Conservation (phyloP, 1,140 invertebrate genomes). For the Papilio dardanus region DNA sequence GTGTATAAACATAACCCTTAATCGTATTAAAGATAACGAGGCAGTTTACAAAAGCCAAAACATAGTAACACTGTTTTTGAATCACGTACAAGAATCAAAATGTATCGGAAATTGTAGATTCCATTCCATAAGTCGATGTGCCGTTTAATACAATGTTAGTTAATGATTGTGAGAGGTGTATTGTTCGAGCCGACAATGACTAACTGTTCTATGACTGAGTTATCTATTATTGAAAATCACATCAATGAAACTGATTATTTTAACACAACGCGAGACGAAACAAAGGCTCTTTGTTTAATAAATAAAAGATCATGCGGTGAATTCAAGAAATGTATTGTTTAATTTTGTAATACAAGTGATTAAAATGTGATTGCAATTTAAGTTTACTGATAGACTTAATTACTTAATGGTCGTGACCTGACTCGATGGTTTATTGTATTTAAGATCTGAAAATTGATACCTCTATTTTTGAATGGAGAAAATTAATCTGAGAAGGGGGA, state of each 20-base stretch:
- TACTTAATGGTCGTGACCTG: neutral
- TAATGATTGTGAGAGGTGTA: slow-evolving; percentile 45
- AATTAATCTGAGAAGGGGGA: neutral
- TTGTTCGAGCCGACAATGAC: slow-evolving; percentile 38
- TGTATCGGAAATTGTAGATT: slow-evolving; percentile 33
- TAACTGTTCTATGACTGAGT: slow-evolving; percentile 34
- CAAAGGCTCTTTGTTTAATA: slow-evolving; percentile 24
- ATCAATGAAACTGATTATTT: slow-evolving; percentile 36
- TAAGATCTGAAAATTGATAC: neutral
- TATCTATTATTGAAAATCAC: slow-evolving; percentile 37
- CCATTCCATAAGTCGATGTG: slow-evolving; percentile 22
- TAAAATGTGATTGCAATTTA: slow-evolving; percentile 1
- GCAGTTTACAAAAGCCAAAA: slow-evolving; percentile 18
- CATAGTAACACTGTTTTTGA: slow-evolving; percentile 22
- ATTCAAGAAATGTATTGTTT: slow-evolving; percentile 9
- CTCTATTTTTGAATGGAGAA: neutral
- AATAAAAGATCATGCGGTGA: slow-evolving; percentile 7
- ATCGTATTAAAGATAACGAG: slow-evolving; percentile 36
- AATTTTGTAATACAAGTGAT: neutral
- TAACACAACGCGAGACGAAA: slow-evolving; percentile 21
- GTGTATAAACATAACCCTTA: slow-evolving; percentile 34
- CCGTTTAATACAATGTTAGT: slow-evolving; percentile 32
- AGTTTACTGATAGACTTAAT: neutral
- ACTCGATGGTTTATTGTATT: neutral
- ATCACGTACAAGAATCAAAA: slow-evolving; percentile 5